phyloP scores from a whole-genome alignment of 2,113 vertebrate genomes.

The Poeciliopsis prolifica region DNA sequence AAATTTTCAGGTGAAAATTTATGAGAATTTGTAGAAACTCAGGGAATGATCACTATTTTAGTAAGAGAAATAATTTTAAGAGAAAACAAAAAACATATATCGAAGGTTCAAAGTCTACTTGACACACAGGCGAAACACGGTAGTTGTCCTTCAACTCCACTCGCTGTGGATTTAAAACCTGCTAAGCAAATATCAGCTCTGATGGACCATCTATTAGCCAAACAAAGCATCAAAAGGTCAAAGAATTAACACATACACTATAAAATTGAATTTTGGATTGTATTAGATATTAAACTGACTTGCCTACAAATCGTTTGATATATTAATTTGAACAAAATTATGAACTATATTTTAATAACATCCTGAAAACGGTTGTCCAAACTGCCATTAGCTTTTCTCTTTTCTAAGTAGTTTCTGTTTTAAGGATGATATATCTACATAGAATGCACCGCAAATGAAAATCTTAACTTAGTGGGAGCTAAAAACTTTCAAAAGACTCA shows the following conservation, averaged over 20 bases:
- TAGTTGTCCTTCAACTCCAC: slow-evolving; percentile 48
- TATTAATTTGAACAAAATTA: background rate
- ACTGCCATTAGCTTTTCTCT: background rate
- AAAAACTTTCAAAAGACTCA: background rate
- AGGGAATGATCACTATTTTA: background rate
- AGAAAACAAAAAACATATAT: background rate
- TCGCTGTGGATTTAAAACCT: slow-evolving; percentile 4
- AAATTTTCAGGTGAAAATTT: background rate
- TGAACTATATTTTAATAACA: background rate
- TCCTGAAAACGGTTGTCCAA: background rate
- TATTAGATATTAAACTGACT: background rate
- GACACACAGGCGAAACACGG: slow-evolving; percentile 7
- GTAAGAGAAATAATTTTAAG: background rate
- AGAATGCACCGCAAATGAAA: too few relatives aligned
- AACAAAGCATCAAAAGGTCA: background rate
- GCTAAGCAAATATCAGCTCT: slow-evolving; percentile 24
- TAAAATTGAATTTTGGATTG: background rate
- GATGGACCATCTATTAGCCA: background rate
- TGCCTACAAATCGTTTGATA: background rate
- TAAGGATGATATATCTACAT: background rate
- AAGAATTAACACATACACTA: background rate
- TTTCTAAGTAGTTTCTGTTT: background rate
- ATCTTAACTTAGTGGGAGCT: background rate
- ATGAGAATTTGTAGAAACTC: background rate
- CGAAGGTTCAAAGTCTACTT: slow-evolving; percentile 42